Evolutionary conservation across 2,888 invertebrate species (phyloP).

Genomic region (Tenthredo amoena): DNA sequence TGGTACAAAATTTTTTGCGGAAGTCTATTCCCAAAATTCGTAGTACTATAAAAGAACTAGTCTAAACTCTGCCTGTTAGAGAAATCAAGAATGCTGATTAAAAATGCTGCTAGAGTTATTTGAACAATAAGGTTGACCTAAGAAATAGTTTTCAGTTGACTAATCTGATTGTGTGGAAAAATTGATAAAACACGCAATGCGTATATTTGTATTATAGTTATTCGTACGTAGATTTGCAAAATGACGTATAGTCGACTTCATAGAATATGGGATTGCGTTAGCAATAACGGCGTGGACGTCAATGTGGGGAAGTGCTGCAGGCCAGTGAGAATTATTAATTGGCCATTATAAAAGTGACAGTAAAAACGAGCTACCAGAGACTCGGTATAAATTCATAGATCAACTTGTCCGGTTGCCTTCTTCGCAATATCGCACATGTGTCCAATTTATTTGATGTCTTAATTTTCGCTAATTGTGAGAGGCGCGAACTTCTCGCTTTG

Average conservation of each 20-base stretch:
- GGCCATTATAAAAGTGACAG: constrained; percentile 21
- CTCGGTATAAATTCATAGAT: neutral
- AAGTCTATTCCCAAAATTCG: neutral
- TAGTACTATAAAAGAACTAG: neutral
- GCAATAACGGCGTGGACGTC: neutral
- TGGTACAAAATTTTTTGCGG: neutral
- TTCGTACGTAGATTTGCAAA: neutral
- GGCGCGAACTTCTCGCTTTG: neutral
- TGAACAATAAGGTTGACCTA: neutral
- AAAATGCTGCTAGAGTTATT: neutral
- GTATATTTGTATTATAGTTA: neutral
- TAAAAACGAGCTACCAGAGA: neutral
- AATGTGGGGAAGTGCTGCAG: neutral
- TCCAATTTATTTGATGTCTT: neutral
- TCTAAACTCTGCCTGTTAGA: neutral
- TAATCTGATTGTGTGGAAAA: neutral
- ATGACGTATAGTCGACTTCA: constrained; percentile 8
- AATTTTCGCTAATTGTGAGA: neutral
- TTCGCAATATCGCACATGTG: neutral
- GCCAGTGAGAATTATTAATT: constrained; percentile 26
- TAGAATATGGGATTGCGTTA: neutral
- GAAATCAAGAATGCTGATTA: neutral
- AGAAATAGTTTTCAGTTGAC: neutral
- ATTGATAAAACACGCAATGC: neutral
- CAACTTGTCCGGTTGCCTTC: neutral